These are phyloP conservation scores for Drosophila antonietae DNA, from an alignment of 2,888 invertebrate species.

Conservation along the genomic window DNA sequence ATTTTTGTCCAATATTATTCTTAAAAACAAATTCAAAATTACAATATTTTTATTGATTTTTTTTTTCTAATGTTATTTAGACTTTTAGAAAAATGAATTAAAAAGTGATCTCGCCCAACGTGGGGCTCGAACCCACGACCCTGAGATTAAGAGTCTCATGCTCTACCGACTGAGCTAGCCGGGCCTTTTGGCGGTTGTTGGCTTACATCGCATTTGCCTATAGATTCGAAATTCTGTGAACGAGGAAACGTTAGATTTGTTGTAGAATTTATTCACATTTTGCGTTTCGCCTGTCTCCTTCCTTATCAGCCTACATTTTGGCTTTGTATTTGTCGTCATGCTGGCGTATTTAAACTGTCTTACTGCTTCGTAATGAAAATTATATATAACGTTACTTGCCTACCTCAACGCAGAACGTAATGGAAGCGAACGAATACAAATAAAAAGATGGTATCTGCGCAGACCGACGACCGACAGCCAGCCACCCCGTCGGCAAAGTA, in stretches of 20 bases:
- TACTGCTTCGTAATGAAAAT: conserved; percentile 69
- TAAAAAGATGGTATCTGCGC: neutral
- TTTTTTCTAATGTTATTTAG: too few species aligned
- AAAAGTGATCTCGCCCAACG: neutral
- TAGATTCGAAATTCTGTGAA: conserved; percentile 23
- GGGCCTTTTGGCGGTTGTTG: conserved; percentile 35
- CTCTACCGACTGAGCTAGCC: conserved; percentile 80
- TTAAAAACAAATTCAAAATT: too few species aligned
- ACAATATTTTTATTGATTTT: too few species aligned
- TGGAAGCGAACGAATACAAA: neutral
- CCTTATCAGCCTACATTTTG: neutral
- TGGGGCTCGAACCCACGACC: conserved; percentile 52
- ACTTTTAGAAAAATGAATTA: neutral
- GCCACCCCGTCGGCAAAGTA: conserved; percentile 40
- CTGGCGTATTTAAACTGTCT: conserved; percentile 34
- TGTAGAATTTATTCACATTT: too few species aligned
- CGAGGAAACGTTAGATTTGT: neutral
- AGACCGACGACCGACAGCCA: neutral
- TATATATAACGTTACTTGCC: conserved; percentile 70
- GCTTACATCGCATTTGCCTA: conserved; percentile 20
- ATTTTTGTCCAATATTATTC: too few species aligned
- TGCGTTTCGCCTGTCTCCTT: neutral
- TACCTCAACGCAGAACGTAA: conserved; percentile 55
- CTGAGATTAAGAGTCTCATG: conserved; percentile 80
- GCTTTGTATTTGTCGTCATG: conserved; percentile 35